Conservation (phyloP, 2,888 invertebrate genomes). For the Acheta domesticus region DNA sequence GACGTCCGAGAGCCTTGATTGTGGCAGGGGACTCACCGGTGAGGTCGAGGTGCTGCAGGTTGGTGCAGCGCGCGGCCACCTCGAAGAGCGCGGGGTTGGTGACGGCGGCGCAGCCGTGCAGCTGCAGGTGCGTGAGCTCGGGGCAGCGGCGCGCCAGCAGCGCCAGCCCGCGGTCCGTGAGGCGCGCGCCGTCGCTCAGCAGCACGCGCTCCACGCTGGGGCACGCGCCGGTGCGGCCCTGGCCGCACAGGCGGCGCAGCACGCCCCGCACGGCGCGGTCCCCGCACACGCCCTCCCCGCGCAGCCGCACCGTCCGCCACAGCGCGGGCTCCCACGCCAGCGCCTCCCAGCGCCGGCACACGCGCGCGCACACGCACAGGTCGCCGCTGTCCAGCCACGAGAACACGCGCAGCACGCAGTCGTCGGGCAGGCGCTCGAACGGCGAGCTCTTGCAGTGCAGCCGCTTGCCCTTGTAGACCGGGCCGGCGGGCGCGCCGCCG, state of each 20-base stretch:
- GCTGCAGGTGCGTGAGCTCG: slow-evolving; percentile 74
- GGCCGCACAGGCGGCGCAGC: slow-evolving; percentile 60
- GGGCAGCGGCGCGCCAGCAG: slow-evolving; percentile 75
- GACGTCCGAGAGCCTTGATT: too few relatives aligned
- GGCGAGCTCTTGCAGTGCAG: slow-evolving; percentile 37
- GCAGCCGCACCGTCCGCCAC: slow-evolving; percentile 66
- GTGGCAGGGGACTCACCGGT: slow-evolving; percentile 66
- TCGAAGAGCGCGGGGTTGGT: slow-evolving; percentile 76
- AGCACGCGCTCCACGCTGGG: slow-evolving; percentile 64
- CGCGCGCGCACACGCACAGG: slow-evolving; percentile 69
- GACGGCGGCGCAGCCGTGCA: slow-evolving; percentile 70
- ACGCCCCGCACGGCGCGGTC: slow-evolving; percentile 63
- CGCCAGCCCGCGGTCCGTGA: slow-evolving; percentile 74
- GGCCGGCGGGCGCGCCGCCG: slow-evolving; percentile 27
- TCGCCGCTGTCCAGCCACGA: slow-evolving; percentile 67
- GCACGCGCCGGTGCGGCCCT: slow-evolving; percentile 64
- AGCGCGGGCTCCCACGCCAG: slow-evolving; percentile 73
- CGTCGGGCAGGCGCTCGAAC: slow-evolving; percentile 65
- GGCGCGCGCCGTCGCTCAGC: slow-evolving; percentile 64
- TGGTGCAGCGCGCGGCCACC: slow-evolving; percentile 72
- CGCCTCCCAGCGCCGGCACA: slow-evolving; percentile 71
- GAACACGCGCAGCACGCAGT: slow-evolving; percentile 65
- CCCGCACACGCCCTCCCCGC: slow-evolving; percentile 59
- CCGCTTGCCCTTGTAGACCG: slow-evolving; percentile 47
- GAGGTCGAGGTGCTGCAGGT: slow-evolving; percentile 79